Evolutionary conservation across 1,140 invertebrate genomes (phyloP).

Genomic region (Brevipalpus yothersi): DNA sequence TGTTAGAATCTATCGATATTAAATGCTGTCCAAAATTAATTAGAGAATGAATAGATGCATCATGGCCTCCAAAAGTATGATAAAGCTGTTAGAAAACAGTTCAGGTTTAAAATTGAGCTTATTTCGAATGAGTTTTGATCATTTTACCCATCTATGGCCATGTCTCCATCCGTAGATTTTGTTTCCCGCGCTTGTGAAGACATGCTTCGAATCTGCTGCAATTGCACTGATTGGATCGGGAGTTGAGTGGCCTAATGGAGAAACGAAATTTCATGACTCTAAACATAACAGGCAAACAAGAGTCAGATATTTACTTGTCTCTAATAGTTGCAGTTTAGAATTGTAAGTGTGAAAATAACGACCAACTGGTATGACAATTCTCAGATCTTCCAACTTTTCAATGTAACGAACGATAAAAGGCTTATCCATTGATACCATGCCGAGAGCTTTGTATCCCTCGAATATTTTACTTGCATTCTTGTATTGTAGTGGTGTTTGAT

Average conservation of each 20-base stretch:
- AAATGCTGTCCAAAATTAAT: conserved; percentile 63
- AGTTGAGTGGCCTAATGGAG: conserved; percentile 9
- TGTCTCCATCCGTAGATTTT: conserved; percentile 61
- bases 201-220: conserved; percentile 45
- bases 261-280: not conserved
- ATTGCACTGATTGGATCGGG: conserved; percentile 50
- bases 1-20: conserved; percentile 55
- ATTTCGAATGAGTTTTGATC: not conserved
- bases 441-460: conserved; percentile 9
- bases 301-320: conserved; percentile 6
- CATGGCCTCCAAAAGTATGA: conserved; percentile 42
- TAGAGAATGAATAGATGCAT: conserved; percentile 37
- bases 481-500: no score
- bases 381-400: conserved; percentile 6
- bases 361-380: conserved; percentile 7
- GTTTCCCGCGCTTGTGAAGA: conserved; percentile 51
- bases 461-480: conserved; percentile 6
- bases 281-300: not conserved
- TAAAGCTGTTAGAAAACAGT: conserved; percentile 5
- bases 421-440: conserved; percentile 1
- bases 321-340: conserved; percentile 7
- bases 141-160: conserved; percentile 23
- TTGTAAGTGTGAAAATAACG: conserved; percentile 8
- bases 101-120: not conserved
- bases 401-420: conserved; percentile 9